Base-by-base conservation (phyloP, 2,113 vertebrate species). In the Onychorhynchus coronatus region DNA sequence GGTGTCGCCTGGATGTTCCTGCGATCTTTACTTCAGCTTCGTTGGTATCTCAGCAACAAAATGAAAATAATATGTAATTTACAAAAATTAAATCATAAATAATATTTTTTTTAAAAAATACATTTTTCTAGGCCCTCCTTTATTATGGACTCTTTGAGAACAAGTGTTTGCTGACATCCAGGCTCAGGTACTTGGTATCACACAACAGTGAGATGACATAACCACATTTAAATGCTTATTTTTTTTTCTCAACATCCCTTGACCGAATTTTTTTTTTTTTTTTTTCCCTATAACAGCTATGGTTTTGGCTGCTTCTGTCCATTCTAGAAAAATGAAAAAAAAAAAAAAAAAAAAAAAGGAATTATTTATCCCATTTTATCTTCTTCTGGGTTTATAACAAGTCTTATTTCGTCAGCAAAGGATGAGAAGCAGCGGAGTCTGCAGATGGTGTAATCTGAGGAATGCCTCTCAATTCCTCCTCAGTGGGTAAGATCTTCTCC, bases 391-490 rank as follows among this genome's bases (percentile, higher is more conserved):
- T 75, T 73, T 85, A 83, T 86, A 90, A 30, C 75, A 59, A 90
- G 91, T 83, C 65, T 93, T 92, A 92, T 88, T 94, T 92, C 91
- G 72, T 91, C 59, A 88, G 91, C 68, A 88, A 68, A 91, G 89
- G 31, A 41, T 12, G 59, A 85, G 78, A 56, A 91, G 44, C 17
- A n/a, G 75, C 15, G 49, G n/a, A 79, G 65, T 77, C 73, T 88
- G 82, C 95, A 96, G 94, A 94, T 97, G 93, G 92, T 95, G 76
- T 59, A 86, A 93, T 91, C 62, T 84, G 78, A 97, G 94, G 94
- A 90, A 95, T 93, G 86, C 92, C 92, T 94, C 88, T 84, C 46
- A 70, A 30, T 80, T 88, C 91, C 59, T 89, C 41, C 75, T 93
- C 72, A 58, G 49, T 6, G 16, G 65, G 46, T 55, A 83, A 93